phyloP scores from a whole-genome alignment of 2,113 vertebrate species.

The Pagrus major region DNA sequence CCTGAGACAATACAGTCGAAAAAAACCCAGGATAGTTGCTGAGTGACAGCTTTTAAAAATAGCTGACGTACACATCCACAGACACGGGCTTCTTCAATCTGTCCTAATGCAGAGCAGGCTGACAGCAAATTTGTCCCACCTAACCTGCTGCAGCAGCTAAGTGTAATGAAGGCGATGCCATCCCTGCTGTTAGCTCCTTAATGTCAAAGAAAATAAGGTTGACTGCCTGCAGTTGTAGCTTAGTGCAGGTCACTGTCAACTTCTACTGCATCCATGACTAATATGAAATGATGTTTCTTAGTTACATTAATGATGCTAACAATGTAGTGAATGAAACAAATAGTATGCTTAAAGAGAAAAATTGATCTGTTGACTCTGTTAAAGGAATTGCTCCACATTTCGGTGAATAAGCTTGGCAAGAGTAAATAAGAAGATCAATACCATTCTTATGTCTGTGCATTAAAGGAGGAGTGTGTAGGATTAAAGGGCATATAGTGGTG shows the following conservation, averaged over 20 bases:
- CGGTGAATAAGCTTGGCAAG: background rate
- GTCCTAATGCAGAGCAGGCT: constrained; percentile 23
- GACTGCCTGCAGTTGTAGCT: background rate
- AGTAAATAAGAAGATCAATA: background rate
- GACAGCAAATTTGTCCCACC: constrained; percentile 32
- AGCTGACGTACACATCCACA: constrained; percentile 23
- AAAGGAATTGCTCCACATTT: background rate
- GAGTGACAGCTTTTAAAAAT: constrained; percentile 39
- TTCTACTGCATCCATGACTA: background rate
- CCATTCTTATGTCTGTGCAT: background rate
- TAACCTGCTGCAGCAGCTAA: constrained; percentile 41
- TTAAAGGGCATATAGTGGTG: too few species aligned
- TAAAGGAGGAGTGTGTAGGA: too few species aligned
- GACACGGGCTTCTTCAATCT: constrained; percentile 13
- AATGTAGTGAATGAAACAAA: background rate
- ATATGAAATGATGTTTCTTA: background rate
- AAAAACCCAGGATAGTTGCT: background rate
- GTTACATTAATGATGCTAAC: background rate
- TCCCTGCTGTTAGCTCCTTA: constrained; percentile 26
- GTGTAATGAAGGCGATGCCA: constrained; percentile 18
- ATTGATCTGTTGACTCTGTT: background rate
- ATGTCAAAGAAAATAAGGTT: constrained; percentile 35
- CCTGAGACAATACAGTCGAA: constrained; percentile 11
- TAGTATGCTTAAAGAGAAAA: background rate
- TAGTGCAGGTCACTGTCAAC: constrained; percentile 9